Base-by-base conservation (phyloP, 2,797 vertebrate genomes). In the Hapalemur alaotrensis region DNA sequence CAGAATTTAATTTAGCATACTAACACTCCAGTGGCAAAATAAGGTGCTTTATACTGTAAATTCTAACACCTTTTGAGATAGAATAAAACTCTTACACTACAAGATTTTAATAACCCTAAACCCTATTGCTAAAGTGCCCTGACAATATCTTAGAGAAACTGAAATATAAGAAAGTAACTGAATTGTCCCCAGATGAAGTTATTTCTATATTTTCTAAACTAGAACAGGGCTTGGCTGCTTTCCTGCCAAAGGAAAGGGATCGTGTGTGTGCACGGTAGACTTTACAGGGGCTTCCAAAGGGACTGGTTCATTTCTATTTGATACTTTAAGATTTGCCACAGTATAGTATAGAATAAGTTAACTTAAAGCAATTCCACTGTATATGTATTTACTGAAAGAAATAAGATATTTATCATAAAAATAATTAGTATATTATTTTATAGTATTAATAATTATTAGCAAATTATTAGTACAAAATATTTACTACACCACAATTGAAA, bases 151-250 rank as follows among this genome's bases (percentile, higher is more conserved):
- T 72, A 87, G 25, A 28, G 30, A 87, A 75, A 57, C 12, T n/a
- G 15, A 92, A 73, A 69, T 81, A 61, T 8, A 87, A 63, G 30
- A 86, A 95, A 87, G 18, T 85, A 79, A 76, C 15, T 25, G 41
- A 79, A 50, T 28, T 85, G 23, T 70, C 17, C 41, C 43, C 70
- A 17, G 32, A 61, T 80, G 20, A 94, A 90, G 15, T 91, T 63
- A 78, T 72, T 93, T 89, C 72, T 85, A 10, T 38, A 48, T 67
- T 94, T 95, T 95, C 23, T 28, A 91, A 84, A 86, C 7, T 50
- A 52, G 23, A 91, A 48, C 6, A 90, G 43, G 35, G 18, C 22
- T 35, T 82, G 22, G 20, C 20, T 81, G 73, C 12, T 67, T 92
- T 91, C n/a, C 54, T 91, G 5, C 0, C 50, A 50, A 25, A 25